A percentile compares a stretch with the other conserved stretches of the same genome.
Conservation (phyloP, 2,888 invertebrate species). For the Apodemia mormo region DNA sequence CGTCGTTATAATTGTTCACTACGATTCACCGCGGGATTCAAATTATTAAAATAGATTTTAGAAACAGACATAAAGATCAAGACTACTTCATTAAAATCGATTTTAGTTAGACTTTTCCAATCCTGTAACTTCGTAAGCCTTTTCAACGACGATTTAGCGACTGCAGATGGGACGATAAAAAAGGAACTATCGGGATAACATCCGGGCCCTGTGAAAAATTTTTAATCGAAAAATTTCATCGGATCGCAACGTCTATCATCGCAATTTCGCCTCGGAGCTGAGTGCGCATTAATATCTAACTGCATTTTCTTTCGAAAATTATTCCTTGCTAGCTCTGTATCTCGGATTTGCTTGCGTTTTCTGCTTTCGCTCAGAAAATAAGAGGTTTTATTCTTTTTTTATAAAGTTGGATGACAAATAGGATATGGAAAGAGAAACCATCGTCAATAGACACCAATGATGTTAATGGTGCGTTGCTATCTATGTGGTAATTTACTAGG, state of each 20-base stretch:
- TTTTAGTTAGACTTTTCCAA: neutral
- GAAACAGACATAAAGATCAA: neutral
- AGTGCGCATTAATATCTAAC: conserved; percentile 22
- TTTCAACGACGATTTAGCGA: conserved; percentile 1
- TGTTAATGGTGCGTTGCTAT: too few species aligned
- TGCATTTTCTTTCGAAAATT: neutral
- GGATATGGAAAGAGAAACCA: too few species aligned
- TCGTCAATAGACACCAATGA: too few species aligned
- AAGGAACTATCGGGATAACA: conserved; percentile 18
- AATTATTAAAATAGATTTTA: too few species aligned
- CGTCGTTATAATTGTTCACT: too few species aligned
- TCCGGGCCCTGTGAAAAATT: conserved; percentile 21
- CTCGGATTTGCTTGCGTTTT: too few species aligned
- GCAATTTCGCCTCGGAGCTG: conserved; percentile 16
- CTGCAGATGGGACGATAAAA: conserved; percentile 14
- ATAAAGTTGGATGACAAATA: too few species aligned
- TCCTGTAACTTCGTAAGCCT: conserved; percentile 1
- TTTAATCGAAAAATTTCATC: conserved; percentile 22
- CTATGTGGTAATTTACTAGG: too few species aligned
- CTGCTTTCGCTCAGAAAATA: too few species aligned
- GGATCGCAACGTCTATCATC: conserved; percentile 14
- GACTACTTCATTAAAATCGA: neutral
- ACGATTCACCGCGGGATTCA: too few species aligned
- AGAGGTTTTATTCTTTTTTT: too few species aligned
- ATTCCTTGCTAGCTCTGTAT: neutral